These are phyloP conservation scores for Drosophila neotestacea DNA, from an alignment of 2,888 invertebrate species.

Conservation along the genomic window DNA sequence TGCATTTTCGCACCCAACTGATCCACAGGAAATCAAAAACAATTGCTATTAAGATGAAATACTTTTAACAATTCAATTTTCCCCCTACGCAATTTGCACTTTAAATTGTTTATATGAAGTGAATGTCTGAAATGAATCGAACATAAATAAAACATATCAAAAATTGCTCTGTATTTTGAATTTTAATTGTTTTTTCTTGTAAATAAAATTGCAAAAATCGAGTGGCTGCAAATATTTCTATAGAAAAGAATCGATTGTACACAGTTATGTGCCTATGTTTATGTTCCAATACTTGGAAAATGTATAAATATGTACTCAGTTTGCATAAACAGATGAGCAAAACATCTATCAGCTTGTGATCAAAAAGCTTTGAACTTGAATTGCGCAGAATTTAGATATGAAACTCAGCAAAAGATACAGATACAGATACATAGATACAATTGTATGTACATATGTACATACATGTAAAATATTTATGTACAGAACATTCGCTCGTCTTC, in stretches of 20 bases:
- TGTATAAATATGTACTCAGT: constrained; percentile 18
- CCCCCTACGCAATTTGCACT: constrained; percentile 25
- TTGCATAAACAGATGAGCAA: constrained; percentile 37
- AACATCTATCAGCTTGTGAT: constrained; percentile 30
- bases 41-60: constrained; percentile 23
- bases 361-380: constrained; percentile 55
- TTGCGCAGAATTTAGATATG: constrained; percentile 37
- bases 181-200: neutral
- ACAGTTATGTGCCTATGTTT: constrained; percentile 11
- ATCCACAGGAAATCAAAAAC: too few species aligned
- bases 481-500: constrained; percentile 23
- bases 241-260: constrained; percentile 14
- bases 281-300: constrained; percentile 18
- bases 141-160: constrained; percentile 17
- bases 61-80: constrained; percentile 15
- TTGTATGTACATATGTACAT: neutral
- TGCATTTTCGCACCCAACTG: neutral
- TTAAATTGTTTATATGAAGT: constrained; percentile 38
- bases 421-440: constrained; percentile 8
- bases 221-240: constrained; percentile 22
- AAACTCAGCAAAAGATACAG: constrained; percentile 2
- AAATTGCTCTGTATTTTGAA: neutral
- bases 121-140: constrained; percentile 18
- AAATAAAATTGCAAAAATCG: constrained; percentile 16
- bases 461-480: constrained; percentile 2